Conservation (phyloP, 2,888 invertebrate genomes). For the Leucoma salicis region DNA sequence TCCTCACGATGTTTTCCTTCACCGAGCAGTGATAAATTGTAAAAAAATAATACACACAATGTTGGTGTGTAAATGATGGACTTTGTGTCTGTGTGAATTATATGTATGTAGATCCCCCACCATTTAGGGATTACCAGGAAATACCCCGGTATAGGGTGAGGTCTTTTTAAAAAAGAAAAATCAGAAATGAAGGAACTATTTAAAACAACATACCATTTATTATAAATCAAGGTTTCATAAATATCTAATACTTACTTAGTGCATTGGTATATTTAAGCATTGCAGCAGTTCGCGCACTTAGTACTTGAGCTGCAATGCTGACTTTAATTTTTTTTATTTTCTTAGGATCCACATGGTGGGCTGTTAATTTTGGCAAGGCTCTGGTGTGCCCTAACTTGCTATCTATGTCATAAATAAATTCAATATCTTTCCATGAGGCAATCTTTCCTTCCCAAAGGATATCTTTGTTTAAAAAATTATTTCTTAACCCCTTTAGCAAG, state of each 20-base stretch:
- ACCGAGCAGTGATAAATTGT: no score
- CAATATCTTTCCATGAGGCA: not conserved
- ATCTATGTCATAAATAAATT: not conserved
- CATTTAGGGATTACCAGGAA: not conserved
- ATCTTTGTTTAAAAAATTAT: not conserved
- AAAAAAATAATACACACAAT: no score
- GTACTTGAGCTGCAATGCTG: conserved; percentile 5
- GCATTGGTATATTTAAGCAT: conserved; percentile 10
- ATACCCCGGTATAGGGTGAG: not conserved
- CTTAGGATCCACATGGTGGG: not conserved
- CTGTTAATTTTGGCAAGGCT: conserved; percentile 7
- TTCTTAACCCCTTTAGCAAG: not conserved
- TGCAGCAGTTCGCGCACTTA: conserved; percentile 8
- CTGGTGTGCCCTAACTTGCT: conserved; percentile 8
- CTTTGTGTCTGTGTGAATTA: no score
- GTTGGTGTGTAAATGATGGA: no score
- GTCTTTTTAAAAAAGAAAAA: not conserved
- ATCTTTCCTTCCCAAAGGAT: not conserved
- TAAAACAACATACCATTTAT: not conserved
- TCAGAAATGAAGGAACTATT: no score
- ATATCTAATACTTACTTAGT: conserved; percentile 6
- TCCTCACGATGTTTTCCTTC: no score
- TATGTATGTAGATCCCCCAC: not conserved
- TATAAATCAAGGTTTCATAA: not conserved
- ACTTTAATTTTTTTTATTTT: conserved; percentile 6